A percentile compares a stretch with the other conserved stretches of the same genome.
These are phyloP conservation scores for Bubalus kerabau DNA, from an alignment of 2,113 vertebrate genomes.

Conservation along the genomic window DNA sequence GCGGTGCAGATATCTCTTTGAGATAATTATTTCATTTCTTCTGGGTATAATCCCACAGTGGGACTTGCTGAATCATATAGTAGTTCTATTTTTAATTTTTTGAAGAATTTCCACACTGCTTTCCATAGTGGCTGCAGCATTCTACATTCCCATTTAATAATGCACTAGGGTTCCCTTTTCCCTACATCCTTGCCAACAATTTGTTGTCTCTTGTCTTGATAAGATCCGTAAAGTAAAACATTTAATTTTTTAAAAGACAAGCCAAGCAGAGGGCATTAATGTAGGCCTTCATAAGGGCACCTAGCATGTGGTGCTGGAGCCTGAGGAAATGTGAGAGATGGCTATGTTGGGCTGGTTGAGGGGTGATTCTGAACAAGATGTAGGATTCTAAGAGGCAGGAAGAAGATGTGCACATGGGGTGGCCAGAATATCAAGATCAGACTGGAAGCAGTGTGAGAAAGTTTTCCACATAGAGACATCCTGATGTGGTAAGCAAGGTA, in stretches of 20 bases:
- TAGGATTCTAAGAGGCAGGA: background rate
- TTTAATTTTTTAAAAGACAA: background rate
- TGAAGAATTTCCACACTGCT: background rate
- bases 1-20: background rate
- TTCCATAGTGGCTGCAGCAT: background rate
- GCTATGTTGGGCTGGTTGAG: fast-evolving
- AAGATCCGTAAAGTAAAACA: background rate
- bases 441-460: background rate
- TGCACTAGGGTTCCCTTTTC: background rate
- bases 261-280: background rate
- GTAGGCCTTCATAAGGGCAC: background rate
- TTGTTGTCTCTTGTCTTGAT: background rate
- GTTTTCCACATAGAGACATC: background rate
- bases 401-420: background rate
- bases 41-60: background rate
- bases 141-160: background rate
- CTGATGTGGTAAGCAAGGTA: background rate
- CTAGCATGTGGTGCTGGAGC: too few species aligned
- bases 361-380: background rate
- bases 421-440: background rate
- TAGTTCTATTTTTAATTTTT: background rate
- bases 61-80: background rate
- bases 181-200: background rate
- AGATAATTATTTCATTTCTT: background rate
- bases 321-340: background rate